Conservation (phyloP, 2,113 vertebrate species). For the Corythornis madagascariensis region DNA sequence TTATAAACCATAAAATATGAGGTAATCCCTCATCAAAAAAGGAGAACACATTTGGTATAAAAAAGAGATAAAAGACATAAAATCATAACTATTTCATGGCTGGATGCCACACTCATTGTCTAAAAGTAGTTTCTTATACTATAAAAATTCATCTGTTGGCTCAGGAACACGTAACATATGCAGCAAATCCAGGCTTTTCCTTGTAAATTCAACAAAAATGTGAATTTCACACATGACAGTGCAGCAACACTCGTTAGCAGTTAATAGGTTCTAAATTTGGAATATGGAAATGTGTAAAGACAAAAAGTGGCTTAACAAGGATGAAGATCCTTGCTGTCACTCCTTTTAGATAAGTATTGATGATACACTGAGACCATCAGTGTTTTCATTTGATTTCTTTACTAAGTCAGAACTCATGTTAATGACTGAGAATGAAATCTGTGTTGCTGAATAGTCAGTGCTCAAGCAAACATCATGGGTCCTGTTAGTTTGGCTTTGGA, state of each 20-base stretch:
- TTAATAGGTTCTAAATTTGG: conserved; percentile 47
- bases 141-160: background rate
- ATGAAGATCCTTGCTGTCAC: conserved; percentile 1
- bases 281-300: conserved; percentile 26
- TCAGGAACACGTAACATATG: background rate
- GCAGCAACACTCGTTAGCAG: background rate
- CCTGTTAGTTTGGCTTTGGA: background rate
- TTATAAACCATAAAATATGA: background rate
- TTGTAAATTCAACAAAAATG: background rate
- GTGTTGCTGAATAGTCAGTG: background rate
- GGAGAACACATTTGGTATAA: background rate
- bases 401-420: background rate
- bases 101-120: background rate
- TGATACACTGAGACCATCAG: background rate
- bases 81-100: background rate
- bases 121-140: background rate
- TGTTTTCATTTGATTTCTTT: conserved; percentile 12
- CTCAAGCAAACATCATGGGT: background rate
- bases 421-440: background rate
- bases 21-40: background rate
- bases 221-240: background rate
- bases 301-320: conserved; percentile 19
- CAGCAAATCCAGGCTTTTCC: background rate
- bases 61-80: background rate
- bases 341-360: background rate